These are phyloP conservation scores for Erynnis tages DNA, from an alignment of 2,888 invertebrate genomes.

Conservation along the genomic window DNA sequence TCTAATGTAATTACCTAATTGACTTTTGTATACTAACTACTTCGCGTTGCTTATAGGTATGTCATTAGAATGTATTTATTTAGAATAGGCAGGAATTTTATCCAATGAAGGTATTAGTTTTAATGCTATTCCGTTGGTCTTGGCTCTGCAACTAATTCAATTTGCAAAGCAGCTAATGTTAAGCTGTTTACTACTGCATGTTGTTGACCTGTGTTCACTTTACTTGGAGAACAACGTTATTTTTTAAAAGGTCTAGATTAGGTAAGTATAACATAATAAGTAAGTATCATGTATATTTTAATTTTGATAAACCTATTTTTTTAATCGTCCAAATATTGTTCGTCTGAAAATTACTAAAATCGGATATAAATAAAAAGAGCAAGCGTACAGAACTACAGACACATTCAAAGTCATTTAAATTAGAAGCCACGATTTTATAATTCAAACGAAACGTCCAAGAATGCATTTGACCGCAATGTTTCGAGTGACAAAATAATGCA, in stretches of 20 bases:
- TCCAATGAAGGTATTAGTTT: constrained; percentile 51
- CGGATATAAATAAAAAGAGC: neutral
- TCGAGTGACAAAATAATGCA: constrained; percentile 42
- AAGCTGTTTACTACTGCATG: constrained; percentile 47
- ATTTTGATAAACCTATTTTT: too few species aligned
- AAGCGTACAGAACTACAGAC: neutral
- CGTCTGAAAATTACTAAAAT: neutral
- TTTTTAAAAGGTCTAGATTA: too few species aligned
- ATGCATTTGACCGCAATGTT: constrained; percentile 47
- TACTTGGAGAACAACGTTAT: too few species aligned
- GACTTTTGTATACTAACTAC: too few species aligned
- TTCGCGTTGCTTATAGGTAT: too few species aligned
- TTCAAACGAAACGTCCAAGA: constrained; percentile 40
- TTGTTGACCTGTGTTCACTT: constrained; percentile 53
- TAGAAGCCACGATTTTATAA: constrained; percentile 17
- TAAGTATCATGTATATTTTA: too few species aligned
- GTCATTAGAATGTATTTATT: too few species aligned
- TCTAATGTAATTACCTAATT: too few species aligned
- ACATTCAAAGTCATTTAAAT: constrained; percentile 9
- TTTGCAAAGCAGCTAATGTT: constrained; percentile 49
- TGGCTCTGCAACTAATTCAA: constrained; percentile 59
- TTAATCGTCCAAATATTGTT: neutral
- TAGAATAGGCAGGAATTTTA: constrained; percentile 36
- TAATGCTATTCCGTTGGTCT: constrained; percentile 49
- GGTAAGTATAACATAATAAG: too few species aligned